Conservation (phyloP, 2,113 vertebrate species). For the Mungos mungo region DNA sequence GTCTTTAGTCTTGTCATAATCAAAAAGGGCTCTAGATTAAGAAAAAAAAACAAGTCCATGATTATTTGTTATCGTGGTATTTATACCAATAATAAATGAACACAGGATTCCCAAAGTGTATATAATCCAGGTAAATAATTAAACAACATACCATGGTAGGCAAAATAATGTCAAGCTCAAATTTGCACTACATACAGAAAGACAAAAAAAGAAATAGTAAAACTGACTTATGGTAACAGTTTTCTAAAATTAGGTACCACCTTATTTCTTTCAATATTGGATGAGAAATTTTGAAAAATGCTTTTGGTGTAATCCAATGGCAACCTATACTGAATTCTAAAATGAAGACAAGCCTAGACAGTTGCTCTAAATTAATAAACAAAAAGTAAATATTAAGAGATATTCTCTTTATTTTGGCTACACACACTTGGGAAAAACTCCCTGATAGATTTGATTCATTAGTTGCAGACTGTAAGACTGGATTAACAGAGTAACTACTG, state of each 20-base stretch:
- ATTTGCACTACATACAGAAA: background rate
- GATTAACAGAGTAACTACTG: background rate
- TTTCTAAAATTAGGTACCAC: background rate
- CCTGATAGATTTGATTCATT: background rate
- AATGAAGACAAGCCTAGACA: constrained; percentile 27
- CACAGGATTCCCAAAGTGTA: background rate
- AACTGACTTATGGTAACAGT: background rate
- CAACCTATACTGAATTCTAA: constrained; percentile 21
- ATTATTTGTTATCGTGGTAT: constrained; percentile 9
- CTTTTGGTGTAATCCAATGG: background rate
- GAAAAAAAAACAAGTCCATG: constrained; percentile 58
- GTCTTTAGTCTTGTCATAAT: constrained; percentile 91
- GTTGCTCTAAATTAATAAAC: constrained; percentile 35
- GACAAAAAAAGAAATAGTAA: background rate
- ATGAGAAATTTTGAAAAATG: constrained; percentile 20
- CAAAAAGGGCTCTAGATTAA: constrained; percentile 87
- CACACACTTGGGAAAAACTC: constrained; percentile 18
- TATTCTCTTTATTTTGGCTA: constrained; percentile 48
- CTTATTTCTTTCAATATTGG: background rate
- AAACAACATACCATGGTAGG: background rate
- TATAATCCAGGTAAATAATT: background rate
- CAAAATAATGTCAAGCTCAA: constrained; percentile 32
- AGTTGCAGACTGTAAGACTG: background rate
- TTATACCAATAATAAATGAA: constrained; percentile 31
- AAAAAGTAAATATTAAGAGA: constrained; percentile 30